Conservation (phyloP, 1,140 invertebrate species). For the Macrosteles quadrilineatus region DNA sequence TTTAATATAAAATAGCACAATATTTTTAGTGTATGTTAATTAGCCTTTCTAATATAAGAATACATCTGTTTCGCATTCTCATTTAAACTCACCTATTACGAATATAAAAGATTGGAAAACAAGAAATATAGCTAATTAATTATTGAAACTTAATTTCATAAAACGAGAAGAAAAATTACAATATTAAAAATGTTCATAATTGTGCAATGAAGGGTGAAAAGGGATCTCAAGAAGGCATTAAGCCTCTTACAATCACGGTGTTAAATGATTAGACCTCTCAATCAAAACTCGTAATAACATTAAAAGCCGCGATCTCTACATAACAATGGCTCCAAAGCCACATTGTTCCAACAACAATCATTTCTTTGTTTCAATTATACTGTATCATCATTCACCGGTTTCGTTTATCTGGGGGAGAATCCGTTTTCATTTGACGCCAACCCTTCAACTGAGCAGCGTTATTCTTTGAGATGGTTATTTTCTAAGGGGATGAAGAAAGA, state of each 20-base stretch:
- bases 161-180: no score
- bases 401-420: not conserved
- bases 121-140: no score
- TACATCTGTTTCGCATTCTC: no score
- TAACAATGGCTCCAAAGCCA: not conserved
- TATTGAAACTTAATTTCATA: no score
- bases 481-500: not conserved
- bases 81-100: no score
- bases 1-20: no score
- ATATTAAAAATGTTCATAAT: no score
- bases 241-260: not conserved
- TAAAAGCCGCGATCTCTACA: not conserved
- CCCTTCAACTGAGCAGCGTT: not conserved
- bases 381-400: not conserved
- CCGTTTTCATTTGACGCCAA: not conserved
- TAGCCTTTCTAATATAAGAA: no score
- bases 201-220: no score
- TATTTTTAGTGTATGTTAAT: no score
- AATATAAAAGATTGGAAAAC: no score
- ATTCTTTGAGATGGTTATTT: not conserved
- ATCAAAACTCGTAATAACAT: not conserved
- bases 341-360: not conserved
- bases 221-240: no score
- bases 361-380: constrained; percentile 3
- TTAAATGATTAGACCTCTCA: not conserved